phyloP scores from a whole-genome alignment of 2,888 invertebrate genomes.

The Bibio marci region DNA sequence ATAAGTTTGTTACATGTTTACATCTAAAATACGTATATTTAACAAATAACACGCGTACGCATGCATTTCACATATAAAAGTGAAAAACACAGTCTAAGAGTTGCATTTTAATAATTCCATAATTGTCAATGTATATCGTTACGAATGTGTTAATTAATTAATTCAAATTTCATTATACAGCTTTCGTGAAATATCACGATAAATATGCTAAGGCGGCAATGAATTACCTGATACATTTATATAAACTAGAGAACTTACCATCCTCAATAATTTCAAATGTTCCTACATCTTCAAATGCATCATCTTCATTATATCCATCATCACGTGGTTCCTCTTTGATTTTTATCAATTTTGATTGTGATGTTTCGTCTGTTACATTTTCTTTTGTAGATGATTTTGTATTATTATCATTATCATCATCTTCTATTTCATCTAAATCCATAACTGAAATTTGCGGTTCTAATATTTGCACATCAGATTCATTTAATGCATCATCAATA shows the following conservation, averaged over 20 bases:
- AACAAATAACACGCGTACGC: no score
- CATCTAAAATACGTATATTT: no score
- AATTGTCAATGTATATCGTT: no score
- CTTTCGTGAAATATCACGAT: no score
- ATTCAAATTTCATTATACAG: no score
- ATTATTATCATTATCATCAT: slow-evolving; percentile 14
- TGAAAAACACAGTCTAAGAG: no score
- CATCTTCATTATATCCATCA: slow-evolving; percentile 31
- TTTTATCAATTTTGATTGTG: slow-evolving; percentile 31
- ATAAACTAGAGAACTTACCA: slow-evolving; percentile 2
- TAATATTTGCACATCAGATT: slow-evolving; percentile 29
- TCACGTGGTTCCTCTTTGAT: slow-evolving; percentile 57
- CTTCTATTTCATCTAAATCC: slow-evolving; percentile 26
- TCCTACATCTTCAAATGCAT: slow-evolving; percentile 29
- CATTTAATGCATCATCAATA: slow-evolving; percentile 12
- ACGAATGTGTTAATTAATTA: no score
- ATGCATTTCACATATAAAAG: no score
- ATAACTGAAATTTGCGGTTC: slow-evolving; percentile 30
- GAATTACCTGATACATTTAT: neutral
- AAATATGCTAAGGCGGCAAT: no score
- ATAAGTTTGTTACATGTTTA: no score
- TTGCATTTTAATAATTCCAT: no score
- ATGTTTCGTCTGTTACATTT: slow-evolving; percentile 13
- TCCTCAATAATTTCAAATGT: slow-evolving; percentile 23
- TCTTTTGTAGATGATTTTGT: slow-evolving; percentile 10